Percentiles rank a stretch among this genome's conserved stretches.
Evolutionary conservation across 2,113 vertebrate genomes (phyloP).

Genomic region (Channa maculata): DNA sequence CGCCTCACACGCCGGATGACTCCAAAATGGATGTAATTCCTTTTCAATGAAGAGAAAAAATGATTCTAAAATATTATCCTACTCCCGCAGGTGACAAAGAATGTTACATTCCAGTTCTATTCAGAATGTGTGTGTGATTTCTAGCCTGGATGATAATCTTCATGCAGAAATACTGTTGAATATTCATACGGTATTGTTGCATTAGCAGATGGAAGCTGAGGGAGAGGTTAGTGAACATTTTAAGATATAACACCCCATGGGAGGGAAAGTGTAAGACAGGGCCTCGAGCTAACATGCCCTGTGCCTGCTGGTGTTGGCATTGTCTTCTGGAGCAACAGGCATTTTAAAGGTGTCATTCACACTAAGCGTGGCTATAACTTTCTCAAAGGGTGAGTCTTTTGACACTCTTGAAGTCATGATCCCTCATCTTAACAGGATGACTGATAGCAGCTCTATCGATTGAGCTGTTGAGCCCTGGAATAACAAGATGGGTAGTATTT

Average conservation of each 20-base stretch:
- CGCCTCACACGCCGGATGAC: conserved; percentile 14
- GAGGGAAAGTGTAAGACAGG: background rate
- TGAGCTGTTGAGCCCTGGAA: background rate
- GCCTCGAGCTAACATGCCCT: background rate
- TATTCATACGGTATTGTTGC: background rate
- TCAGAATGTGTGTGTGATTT: conserved; percentile 1
- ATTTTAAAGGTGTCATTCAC: conserved; percentile 48
- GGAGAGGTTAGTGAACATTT: background rate
- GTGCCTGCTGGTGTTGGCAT: background rate
- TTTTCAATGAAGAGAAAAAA: conserved; percentile 13
- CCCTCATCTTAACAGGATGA: background rate
- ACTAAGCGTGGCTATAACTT: conserved; percentile 3
- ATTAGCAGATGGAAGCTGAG: background rate
- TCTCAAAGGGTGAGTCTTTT: conserved; percentile 18
- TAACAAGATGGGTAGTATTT: background rate
- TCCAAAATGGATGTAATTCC: conserved; percentile 25
- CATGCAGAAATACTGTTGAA: background rate
- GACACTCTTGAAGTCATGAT: conserved; percentile 22
- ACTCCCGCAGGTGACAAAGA: conserved; percentile 41
- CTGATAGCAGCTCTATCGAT: background rate
- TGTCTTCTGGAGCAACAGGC: conserved; percentile 20
- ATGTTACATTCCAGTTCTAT: conserved; percentile 12
- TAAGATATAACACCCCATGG: background rate
- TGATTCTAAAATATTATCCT: conserved; percentile 29
- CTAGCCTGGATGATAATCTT: conserved; percentile 12